Evolutionary conservation across 1,140 invertebrate species (phyloP), one percentile per base, ranked within the genome.

Genomic region (Trichonephila inaurata): DNA sequence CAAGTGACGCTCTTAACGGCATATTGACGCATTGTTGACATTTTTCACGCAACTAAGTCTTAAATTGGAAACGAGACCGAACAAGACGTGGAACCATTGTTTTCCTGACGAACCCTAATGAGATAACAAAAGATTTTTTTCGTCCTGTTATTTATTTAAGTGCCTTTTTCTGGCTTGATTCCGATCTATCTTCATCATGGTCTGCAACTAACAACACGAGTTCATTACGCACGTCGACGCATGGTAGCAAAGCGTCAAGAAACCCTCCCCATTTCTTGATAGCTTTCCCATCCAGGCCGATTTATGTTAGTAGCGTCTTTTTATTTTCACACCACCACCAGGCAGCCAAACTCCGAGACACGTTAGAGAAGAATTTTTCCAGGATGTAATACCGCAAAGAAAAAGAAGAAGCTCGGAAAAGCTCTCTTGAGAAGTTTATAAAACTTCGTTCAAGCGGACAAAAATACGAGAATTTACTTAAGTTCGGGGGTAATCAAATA

Each of bases 131-230:
- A 72, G 77, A 60, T 58, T 58, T 83, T 51, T 91, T 91, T 51
- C 61, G 18, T 91, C 72, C 60, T 28, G 44, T 33, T 77, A 91
- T 81, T 90, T 90, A 90, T 91, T 91, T 91, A 91, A 91, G 89
- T 83, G 77, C 89, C 69, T 90, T 81, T 69, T 90, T 77, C 89
- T 91, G 89, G 89, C 89, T 91, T 91, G 77, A 64, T 62, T 91
- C 89, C 89, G 89, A 91, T 91, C 89, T 83, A 28, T 91, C 89
- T 91, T 91, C 89, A 91, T 91, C 89, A 91, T 62, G 28, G 62
- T 33, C 24, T 10, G 62, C 62, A 69, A 51, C 66, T 33, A 21
- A 69, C 58, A 83, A 60, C 8, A 61, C 21, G 40, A 83, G 72
- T 91, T 91, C 77, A 91, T 91, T 91, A 91, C 89, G 44, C 89